Evolutionary conservation across 2,888 invertebrate genomes (phyloP).

Genomic region (Ectobius pallidus): DNA sequence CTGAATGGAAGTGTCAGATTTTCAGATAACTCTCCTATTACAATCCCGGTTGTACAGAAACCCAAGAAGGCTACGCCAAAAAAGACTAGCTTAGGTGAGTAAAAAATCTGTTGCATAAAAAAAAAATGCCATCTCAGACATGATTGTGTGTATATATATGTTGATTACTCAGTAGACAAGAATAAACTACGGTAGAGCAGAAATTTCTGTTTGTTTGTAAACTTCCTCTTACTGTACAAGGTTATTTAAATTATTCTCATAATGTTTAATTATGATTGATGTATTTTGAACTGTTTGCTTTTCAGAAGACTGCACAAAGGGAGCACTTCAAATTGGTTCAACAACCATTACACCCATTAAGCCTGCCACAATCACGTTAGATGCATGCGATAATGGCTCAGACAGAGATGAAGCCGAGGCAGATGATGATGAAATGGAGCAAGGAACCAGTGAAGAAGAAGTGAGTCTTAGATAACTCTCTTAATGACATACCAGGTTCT

Average conservation of each 20-base stretch:
- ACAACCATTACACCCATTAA: constrained; percentile 66
- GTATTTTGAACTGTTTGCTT: no score
- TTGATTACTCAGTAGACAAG: no score
- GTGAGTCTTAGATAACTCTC: neutral
- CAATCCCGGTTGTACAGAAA: constrained; percentile 50
- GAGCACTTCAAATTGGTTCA: constrained; percentile 68
- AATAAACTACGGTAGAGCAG: no score
- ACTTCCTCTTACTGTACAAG: no score
- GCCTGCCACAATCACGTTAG: constrained; percentile 32
- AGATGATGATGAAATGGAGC: constrained; percentile 72
- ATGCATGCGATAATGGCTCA: constrained; percentile 63
- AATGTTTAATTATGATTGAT: no score
- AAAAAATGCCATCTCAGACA: no score
- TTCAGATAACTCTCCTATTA: constrained; percentile 48
- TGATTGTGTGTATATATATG: no score
- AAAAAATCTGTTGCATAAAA: no score
- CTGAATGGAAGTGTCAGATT: constrained; percentile 65
- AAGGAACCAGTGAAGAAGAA: constrained; percentile 44
- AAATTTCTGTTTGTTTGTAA: no score
- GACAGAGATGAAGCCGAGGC: constrained; percentile 82
- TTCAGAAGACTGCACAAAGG: constrained; percentile 7
- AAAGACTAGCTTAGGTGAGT: constrained; percentile 44
- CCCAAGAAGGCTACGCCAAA: constrained; percentile 47
- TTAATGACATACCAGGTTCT: no score
- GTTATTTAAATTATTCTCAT: no score